Evolutionary conservation across 2,888 invertebrate genomes (phyloP), one percentile per base, ranked within the genome.

Genomic region (Drosophila limbata): DNA sequence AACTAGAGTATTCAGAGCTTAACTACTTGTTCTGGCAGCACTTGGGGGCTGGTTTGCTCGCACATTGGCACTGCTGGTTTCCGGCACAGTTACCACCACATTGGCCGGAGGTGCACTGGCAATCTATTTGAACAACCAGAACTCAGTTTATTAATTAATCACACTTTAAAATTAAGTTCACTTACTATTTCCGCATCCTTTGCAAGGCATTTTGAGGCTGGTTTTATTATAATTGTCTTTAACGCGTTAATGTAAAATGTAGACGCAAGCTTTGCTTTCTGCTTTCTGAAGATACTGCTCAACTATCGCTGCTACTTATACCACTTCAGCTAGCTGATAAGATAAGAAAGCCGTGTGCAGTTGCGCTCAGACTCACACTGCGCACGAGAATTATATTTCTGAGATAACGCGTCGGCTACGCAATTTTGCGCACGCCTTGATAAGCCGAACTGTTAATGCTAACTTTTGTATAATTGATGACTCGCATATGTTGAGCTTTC

Each of bases 151-250:
- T 69, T 66, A 62, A 31, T 42, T 51, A 17, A n/a, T 15, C 9
- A 17, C 8, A 5, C n/a, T 35, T 39, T 15, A 10, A 5, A 39
- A 1, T 25, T 25, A 5, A 31, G 8, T 28, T 51, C 40, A 84
- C 88, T 86, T 45, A 88, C 88, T 83, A 17, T 84, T 82, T 79
- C 77, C 83, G 76, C 90, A 90, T 77, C 84, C 84, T 62, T 88
- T 88, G 83, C 90, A 90, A 72, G 77, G 81, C 90, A 90, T 89
- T 48, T 77, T 84, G 13, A 25, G 13, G 44, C 59, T 15, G n/a
- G 15, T 51, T 52, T 44, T 19, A 45, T 13, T 39, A 25, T 39
- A 42, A 31, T 39, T 13, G 35, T 17, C 3, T 28, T 48, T 15
- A 28, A 31, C 35, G 40, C 55, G 13, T 42, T 17, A n/a, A 42